phyloP scores from a whole-genome alignment of 2,113 vertebrate species.

The Platanista minor region DNA sequence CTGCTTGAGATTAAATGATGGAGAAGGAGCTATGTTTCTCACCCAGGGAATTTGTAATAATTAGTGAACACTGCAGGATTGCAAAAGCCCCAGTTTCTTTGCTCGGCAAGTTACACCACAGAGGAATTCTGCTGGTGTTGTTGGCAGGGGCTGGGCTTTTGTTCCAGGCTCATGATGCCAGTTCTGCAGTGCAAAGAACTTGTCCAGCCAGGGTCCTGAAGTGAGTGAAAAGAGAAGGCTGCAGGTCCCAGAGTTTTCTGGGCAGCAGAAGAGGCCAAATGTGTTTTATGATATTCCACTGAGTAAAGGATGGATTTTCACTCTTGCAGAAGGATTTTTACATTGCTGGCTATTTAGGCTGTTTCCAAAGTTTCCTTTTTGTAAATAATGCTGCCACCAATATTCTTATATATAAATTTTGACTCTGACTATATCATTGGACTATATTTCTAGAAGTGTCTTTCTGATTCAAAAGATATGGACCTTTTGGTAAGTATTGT shows the following conservation, averaged over 20 bases:
- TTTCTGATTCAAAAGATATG: background rate
- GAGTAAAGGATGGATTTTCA: background rate
- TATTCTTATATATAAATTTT: background rate
- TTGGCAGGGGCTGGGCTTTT: background rate
- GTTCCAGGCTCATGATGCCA: background rate
- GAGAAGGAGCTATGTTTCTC: background rate
- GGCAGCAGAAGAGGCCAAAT: background rate
- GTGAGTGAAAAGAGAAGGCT: background rate
- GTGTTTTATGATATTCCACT: background rate
- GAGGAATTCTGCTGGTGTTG: background rate
- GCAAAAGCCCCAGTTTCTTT: background rate
- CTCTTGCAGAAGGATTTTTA: background rate
- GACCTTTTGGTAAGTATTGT: background rate
- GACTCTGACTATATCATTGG: background rate
- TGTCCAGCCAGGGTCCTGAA: background rate
- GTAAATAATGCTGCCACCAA: background rate
- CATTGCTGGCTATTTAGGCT: background rate
- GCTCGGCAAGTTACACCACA: background rate
- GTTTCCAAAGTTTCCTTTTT: background rate
- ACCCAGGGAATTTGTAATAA: background rate
- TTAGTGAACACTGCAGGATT: background rate
- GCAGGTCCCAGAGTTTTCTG: background rate
- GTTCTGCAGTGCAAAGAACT: background rate
- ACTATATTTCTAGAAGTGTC: background rate
- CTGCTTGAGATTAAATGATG: background rate